Evolutionary conservation across 2,113 vertebrate species (phyloP).

Genomic region (Todiramphus chloris): DNA sequence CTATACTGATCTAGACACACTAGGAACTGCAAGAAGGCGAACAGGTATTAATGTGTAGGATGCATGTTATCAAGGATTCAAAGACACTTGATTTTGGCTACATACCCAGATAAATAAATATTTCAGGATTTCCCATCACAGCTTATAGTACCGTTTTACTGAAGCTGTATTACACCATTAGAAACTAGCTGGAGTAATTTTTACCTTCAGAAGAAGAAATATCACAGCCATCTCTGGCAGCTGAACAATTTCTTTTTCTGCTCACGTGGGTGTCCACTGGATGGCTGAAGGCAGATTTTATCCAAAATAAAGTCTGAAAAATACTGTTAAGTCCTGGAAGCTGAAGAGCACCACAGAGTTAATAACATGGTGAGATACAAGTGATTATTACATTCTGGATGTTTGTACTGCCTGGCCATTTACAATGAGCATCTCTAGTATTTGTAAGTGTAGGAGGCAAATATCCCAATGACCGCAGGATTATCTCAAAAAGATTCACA

Average conservation of each 20-base stretch:
- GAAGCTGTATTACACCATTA: not conserved
- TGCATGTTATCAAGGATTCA: not conserved
- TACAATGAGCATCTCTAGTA: accelerated
- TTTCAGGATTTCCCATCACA: not conserved
- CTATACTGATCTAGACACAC: not conserved
- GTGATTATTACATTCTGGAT: not conserved
- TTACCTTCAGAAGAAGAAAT: not conserved
- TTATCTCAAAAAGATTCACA: not conserved
- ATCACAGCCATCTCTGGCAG: not conserved
- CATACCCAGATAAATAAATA: not conserved
- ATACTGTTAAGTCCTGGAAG: not conserved
- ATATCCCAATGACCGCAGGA: not conserved
- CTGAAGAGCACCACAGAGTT: not conserved
- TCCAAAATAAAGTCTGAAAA: not conserved
- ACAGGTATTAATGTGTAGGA: not conserved
- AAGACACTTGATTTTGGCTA: not conserved
- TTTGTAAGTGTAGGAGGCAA: not conserved
- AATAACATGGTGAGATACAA: not conserved
- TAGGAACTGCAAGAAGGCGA: not conserved
- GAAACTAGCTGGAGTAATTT: not conserved
- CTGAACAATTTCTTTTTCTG: not conserved
- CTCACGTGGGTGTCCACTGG: not conserved
- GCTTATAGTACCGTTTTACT: not conserved
- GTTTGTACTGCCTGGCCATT: not conserved
- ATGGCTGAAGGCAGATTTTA: not conserved